These are phyloP conservation scores for Halictus rubicundus DNA, from an alignment of 1,140 invertebrate species.

Conservation along the genomic window DNA sequence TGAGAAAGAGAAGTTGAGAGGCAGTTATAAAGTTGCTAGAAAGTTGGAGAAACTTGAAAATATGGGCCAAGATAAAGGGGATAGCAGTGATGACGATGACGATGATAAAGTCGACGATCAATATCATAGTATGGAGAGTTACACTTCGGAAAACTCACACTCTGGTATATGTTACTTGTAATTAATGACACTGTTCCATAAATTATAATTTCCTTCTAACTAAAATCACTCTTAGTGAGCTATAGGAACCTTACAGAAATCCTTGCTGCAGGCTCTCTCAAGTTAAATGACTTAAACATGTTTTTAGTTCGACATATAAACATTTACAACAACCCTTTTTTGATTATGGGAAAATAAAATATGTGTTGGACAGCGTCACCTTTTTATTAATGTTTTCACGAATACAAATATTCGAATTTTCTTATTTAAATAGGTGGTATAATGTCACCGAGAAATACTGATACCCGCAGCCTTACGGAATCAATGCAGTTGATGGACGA, in stretches of 20 bases:
- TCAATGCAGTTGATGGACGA: constrained; percentile 95
- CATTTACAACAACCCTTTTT: too few species aligned
- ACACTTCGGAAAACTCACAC: constrained; percentile 86
- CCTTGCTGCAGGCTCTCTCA: too few species aligned
- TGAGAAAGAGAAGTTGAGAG: constrained; percentile 94
- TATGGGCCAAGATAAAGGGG: constrained; percentile 85
- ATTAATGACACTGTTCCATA: not conserved
- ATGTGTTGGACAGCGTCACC: too few species aligned
- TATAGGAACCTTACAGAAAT: too few species aligned
- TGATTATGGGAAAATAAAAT: too few species aligned
- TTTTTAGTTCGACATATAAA: too few species aligned
- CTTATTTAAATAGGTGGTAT: constrained; percentile 76
- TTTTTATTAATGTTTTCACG: too few species aligned
- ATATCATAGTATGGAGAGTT: constrained; percentile 89
- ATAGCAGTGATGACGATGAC: constrained; percentile 86
- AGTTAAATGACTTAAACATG: too few species aligned
- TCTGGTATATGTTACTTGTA: constrained; percentile 73
- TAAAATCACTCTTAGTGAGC: too few species aligned
- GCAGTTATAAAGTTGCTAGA: constrained; percentile 94
- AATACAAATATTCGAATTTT: not conserved
- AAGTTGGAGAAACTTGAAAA: constrained; percentile 95
- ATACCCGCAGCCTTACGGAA: constrained; percentile 93
- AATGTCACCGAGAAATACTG: constrained; percentile 86
- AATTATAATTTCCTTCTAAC: too few species aligned
- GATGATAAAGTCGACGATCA: constrained; percentile 87